Percentiles rank a stretch among this genome's conserved stretches.
phyloP scores from a whole-genome alignment of 2,888 invertebrate genomes.

The Camptogramma bilineatum region DNA sequence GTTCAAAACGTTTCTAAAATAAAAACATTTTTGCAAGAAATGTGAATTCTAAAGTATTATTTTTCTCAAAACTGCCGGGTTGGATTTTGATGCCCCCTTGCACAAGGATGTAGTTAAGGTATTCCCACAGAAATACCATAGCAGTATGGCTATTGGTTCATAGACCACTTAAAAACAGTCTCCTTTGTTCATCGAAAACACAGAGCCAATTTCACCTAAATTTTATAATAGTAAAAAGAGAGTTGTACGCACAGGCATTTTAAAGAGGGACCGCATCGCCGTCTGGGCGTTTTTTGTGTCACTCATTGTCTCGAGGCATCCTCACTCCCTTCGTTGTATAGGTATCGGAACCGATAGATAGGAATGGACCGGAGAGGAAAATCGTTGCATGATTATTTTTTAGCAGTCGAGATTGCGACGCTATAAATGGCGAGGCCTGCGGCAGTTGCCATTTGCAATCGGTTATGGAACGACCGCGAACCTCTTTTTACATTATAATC shows the following conservation, averaged over 20 bases:
- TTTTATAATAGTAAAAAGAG: slow-evolving; percentile 53
- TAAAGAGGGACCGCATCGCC: slow-evolving; percentile 56
- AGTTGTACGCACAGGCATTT: slow-evolving; percentile 71
- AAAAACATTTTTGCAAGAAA: too few species aligned
- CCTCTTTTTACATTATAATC: slow-evolving; percentile 84
- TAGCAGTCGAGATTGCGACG: slow-evolving; percentile 78
- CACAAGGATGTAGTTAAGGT: too few species aligned
- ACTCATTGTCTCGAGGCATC: slow-evolving; percentile 62
- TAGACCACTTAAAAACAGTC: too few species aligned
- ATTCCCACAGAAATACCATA: too few species aligned
- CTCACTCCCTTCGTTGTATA: slow-evolving; percentile 62
- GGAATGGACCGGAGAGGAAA: slow-evolving; percentile 68
- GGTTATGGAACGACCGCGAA: slow-evolving; percentile 82
- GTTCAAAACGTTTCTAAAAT: too few species aligned
- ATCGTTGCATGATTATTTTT: slow-evolving; percentile 77
- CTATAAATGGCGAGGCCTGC: slow-evolving; percentile 81
- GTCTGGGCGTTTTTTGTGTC: slow-evolving; percentile 57
- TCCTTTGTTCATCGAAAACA: slow-evolving; percentile 31
- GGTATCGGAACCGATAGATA: slow-evolving; percentile 67
- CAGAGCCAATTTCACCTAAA: slow-evolving; percentile 36
- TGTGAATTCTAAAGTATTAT: too few species aligned
- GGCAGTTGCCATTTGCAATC: slow-evolving; percentile 84
- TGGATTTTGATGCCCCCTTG: too few species aligned
- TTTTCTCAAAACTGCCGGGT: too few species aligned
- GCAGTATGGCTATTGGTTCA: too few species aligned